Base-by-base conservation (phyloP, 2,113 vertebrate species). In the Trematomus loennbergii region DNA sequence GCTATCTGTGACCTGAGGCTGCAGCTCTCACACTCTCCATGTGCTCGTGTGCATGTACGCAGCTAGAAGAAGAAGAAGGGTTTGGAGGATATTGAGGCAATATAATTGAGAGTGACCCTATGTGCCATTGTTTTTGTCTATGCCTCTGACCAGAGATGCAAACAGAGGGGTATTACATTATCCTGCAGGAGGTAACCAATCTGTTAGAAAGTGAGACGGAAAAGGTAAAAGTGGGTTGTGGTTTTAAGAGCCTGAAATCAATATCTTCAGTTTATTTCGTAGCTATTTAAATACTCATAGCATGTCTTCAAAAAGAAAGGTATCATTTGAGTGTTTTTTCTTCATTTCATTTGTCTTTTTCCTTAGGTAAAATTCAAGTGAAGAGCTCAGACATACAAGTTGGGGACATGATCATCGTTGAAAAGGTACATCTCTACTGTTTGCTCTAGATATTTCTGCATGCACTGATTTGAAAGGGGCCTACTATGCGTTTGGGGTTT, bases 301-400 rank as follows among this genome's bases (percentile, higher is more conserved):
- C 48, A 22, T 48, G 18, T 71, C 43, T 67, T 29, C 36, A 45
- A 63, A 48, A 69, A 13, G 0, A 16, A 48, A 5, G 46, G 13
- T 50, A 6, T n/a, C 1, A 40, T 46, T 73, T 57, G 61, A 18
- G 53, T 9, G 2, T 16, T 53, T 15, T 40, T 12, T 29, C 2
- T 13, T 72, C 2, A 5, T 71, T 17, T 5, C 12, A 7, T 72
- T 78, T 29, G 16, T 63, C 10, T n/a, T 78, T 49, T 20, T 68
- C 4, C 84, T 61, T 92, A 99, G 98, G 98, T 92, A 98, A 98
- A 97, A 93, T 97, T 81, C 97, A 97, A 93, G 97, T 99, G 87
- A 97, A 98, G 94, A 99, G 98, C 93, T 98, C 97, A 90, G 98
- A 99, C 94, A 99, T 99, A 86, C 98, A 97, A 95, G 97, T 99